phyloP scores from a whole-genome alignment of 2,797 vertebrate genomes.

The Typhlichthys subterraneus region DNA sequence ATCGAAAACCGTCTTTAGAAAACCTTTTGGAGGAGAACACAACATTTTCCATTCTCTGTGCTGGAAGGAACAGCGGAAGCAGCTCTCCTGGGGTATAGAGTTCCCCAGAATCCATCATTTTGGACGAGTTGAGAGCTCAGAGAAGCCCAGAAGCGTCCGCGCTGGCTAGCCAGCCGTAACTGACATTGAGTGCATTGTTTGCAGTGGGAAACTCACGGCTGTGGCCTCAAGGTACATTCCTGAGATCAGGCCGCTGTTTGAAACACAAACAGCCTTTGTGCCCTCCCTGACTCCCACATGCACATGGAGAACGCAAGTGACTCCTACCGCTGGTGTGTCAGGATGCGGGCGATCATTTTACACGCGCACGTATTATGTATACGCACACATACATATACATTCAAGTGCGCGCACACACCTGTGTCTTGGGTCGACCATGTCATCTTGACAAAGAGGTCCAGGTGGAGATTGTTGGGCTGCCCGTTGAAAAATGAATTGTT shows the following conservation, averaged over 20 bases:
- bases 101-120: slow-evolving; percentile 91
- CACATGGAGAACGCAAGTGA: slow-evolving; percentile 70
- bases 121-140: slow-evolving; percentile 79
- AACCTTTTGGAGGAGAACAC: slow-evolving; percentile 67
- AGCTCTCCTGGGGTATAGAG: slow-evolving; percentile 80
- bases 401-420: background rate
- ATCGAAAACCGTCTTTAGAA: slow-evolving; percentile 34
- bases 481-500: background rate
- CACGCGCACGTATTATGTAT: slow-evolving; percentile 48
- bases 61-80: slow-evolving; percentile 73
- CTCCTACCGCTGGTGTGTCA: slow-evolving; percentile 80
- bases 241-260: slow-evolving; percentile 78
- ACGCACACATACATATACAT: background rate
- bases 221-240: slow-evolving; percentile 91
- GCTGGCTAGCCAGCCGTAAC: slow-evolving; percentile 86
- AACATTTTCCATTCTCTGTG: slow-evolving; percentile 68
- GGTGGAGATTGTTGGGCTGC: background rate
- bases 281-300: slow-evolving; percentile 70
- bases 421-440: background rate
- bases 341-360: slow-evolving; percentile 84
- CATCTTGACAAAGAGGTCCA: background rate
- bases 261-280: slow-evolving; percentile 91
- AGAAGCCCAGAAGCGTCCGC: slow-evolving; percentile 75
- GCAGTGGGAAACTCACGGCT: slow-evolving; percentile 74
- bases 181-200: slow-evolving; percentile 88